A percentile compares a stretch with the other conserved stretches of the same genome.
These are phyloP conservation scores for Andricus quercusramuli DNA, from an alignment of 2,888 invertebrate genomes.

Conservation along the genomic window DNA sequence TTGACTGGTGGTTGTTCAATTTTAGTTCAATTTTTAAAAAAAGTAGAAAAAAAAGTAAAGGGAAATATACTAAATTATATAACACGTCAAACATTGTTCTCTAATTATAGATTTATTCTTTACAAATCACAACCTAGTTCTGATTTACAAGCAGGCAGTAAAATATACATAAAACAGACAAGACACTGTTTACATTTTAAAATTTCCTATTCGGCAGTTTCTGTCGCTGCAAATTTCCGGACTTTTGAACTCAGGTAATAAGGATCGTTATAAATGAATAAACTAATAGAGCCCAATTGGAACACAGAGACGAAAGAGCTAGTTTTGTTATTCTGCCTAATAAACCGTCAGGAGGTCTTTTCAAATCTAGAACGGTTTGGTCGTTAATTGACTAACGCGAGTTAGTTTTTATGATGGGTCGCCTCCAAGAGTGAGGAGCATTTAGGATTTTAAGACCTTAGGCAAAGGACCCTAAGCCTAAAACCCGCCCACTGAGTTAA, in stretches of 20 bases:
- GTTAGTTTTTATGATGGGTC: background rate
- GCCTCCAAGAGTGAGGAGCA: background rate
- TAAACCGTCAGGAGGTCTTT: background rate
- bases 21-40: too few species aligned
- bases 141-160: background rate
- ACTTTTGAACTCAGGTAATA: background rate
- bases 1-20: too few species aligned
- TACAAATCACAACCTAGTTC: background rate
- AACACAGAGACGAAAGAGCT: background rate
- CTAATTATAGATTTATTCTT: background rate
- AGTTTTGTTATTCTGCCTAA: background rate
- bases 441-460: background rate
- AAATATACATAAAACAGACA: background rate
- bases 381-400: background rate
- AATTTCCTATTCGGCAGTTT: background rate
- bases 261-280: background rate
- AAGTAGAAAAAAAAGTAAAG: background rate
- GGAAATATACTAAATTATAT: background rate
- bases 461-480: background rate
- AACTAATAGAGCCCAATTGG: background rate
- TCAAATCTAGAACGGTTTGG: background rate
- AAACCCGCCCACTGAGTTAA: background rate
- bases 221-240: background rate
- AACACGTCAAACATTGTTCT: background rate
- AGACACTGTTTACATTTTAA: background rate